Evolutionary conservation across 2,888 invertebrate species (phyloP).

Genomic region (Pachymerium ferrugineum): DNA sequence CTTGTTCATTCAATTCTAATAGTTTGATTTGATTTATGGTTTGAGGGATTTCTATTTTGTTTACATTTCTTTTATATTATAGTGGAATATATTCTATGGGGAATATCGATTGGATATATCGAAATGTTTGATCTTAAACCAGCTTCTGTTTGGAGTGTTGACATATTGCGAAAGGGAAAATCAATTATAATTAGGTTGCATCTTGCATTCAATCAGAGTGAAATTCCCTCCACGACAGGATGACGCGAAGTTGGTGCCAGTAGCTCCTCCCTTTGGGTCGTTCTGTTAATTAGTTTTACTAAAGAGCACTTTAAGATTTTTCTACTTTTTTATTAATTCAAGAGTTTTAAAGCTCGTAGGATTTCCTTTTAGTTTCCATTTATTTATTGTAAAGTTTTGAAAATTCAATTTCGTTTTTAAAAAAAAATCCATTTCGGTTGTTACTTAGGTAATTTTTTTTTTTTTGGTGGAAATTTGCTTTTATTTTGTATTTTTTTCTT

Average conservation of each 20-base stretch:
- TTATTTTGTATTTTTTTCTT: neutral
- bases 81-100: too few species aligned
- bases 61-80: too few species aligned
- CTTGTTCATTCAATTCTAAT: too few species aligned
- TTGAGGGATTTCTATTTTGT: too few species aligned
- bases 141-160: neutral
- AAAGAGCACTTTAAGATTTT: neutral
- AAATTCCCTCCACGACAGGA: neutral
- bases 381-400: neutral
- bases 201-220: neutral
- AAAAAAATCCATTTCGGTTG: neutral
- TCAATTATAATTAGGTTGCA: constrained; percentile 17
- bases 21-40: too few species aligned
- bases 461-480: too few species aligned
- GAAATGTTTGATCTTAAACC: too few species aligned
- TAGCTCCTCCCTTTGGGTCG: neutral
- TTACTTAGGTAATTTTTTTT: neutral
- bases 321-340: too few species aligned
- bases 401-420: neutral
- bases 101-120: too few species aligned
- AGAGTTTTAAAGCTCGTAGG: neutral
- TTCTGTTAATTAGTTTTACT: neutral
- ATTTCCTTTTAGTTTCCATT: neutral
- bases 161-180: neutral
- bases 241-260: neutral